Percentiles rank a stretch among this genome's conserved stretches.
phyloP scores from a whole-genome alignment of 2,113 vertebrate genomes.

The Mus musculus region DNA sequence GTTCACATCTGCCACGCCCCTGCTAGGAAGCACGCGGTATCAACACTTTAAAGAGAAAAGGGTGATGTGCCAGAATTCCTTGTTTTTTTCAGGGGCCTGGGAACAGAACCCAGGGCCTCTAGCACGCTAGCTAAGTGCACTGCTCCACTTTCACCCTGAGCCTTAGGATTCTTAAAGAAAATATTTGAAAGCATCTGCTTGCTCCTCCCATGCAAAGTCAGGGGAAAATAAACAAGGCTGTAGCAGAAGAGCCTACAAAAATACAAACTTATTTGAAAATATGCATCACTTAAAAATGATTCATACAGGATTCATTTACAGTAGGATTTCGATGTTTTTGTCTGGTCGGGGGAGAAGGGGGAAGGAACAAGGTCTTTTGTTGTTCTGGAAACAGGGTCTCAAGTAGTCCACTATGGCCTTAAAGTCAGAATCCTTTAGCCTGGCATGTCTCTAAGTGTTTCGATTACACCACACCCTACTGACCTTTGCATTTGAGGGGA shows the following conservation, averaged over 20 bases:
- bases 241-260: neutral
- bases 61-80: neutral
- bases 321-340: neutral
- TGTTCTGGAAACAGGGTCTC: neutral
- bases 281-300: neutral
- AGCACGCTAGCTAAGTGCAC: neutral
- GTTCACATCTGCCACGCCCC: slow-evolving; percentile 40
- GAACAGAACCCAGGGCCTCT: neutral
- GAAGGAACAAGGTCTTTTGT: neutral
- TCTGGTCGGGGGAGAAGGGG: rapidly evolving
- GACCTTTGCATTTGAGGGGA: neutral
- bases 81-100: neutral
- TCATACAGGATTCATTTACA: neutral
- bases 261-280: slow-evolving; percentile 8
- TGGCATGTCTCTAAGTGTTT: neutral
- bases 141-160: neutral
- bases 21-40: neutral
- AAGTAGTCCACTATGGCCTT: neutral
- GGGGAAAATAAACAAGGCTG: slow-evolving; percentile 7
- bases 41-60: slow-evolving; percentile 53
- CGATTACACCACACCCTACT: neutral
- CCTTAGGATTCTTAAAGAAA: slow-evolving; percentile 51
- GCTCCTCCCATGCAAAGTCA: neutral
- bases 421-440: neutral
- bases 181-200: slow-evolving; percentile 3